A percentile compares a stretch with the other conserved stretches of the same genome.
Evolutionary conservation across 2,888 invertebrate genomes (phyloP).

Genomic region (Standfussiana lucernea): DNA sequence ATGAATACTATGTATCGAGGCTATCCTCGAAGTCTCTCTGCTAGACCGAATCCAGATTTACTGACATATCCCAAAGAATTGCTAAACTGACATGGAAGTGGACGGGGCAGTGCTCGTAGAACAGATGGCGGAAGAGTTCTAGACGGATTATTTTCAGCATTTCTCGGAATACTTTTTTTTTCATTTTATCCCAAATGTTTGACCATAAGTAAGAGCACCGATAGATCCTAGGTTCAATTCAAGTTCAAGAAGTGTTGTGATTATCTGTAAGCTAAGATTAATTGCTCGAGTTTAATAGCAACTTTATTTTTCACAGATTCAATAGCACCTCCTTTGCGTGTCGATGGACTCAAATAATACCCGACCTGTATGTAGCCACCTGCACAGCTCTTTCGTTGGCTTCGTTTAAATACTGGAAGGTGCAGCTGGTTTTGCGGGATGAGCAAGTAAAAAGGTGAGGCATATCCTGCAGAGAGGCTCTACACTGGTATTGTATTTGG

Average conservation of each 20-base stretch:
- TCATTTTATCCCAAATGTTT: no score
- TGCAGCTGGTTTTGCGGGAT: not conserved
- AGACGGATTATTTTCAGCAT: not conserved
- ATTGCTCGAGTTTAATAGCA: no score
- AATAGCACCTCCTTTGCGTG: no score
- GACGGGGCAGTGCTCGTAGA: not conserved
- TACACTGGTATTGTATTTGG: not conserved
- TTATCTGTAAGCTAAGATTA: no score
- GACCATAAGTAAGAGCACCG: no score
- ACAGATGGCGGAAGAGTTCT: not conserved
- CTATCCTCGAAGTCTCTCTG: not conserved
- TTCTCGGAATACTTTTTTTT: not conserved
- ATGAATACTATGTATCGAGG: not conserved
- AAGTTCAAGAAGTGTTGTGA: no score
- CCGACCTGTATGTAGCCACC: not conserved
- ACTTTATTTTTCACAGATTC: no score
- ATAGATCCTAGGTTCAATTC: no score
- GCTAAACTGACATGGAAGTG: no score
- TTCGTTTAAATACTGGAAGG: not conserved
- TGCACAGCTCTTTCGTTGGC: not conserved
- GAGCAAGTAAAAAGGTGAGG: not conserved
- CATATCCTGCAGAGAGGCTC: not conserved
- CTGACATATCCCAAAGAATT: not conserved
- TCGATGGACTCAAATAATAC: no score
- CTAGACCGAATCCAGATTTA: not conserved